Base-by-base conservation (phyloP, 2,113 vertebrate species). In the Gambusia holbrooki region DNA sequence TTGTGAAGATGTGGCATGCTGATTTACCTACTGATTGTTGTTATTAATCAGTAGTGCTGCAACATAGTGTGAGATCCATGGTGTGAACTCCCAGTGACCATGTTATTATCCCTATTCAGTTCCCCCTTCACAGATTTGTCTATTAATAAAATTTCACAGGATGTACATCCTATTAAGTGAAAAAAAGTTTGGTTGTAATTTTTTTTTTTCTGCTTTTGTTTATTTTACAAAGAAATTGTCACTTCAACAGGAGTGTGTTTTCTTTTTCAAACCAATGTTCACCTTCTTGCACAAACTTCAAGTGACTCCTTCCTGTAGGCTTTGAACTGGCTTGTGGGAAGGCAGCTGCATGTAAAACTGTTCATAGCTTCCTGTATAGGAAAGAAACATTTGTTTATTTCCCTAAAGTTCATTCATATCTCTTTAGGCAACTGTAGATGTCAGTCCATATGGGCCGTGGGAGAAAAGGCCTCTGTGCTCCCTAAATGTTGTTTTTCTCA, bases 401-500 rank as follows among this genome's bases (percentile, higher is more conserved):
- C 71, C 72, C 54, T 3, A 22, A 64, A 19, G 76, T 67, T 32
- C 28, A 27, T 8, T 15, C 15, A 1, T 27, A 29, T 84, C 79
- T 79, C 81, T 77, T 78, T 66, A 60, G 73, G 45, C 78, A 68
- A 78, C 54, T 29, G 48, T 74, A 76, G 80, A 77, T 61, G 74
- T 75, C 37, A 27, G 69, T 48, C 69, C 62, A 4, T 32, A 11
- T 29, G 64, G 66, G 32, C 87, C 58, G 1, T 12, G 61, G 74
- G 84, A 58, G 9, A 74, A 72, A 67, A 74, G 73, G 79, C 78
- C 84, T 80, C 77, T 0, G 14, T 75, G 68, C 77, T 73, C 80
- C 15, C 48, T 78, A 62, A 87, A 87, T 79, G 79, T 82, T 89
- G 85, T 89, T 89, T 89, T 84, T 81, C 75, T 82, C 54, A 76